These are phyloP conservation scores for Morbakka virulenta DNA, from an alignment of 30 jellyfish, hydroid and myxozoan genomes.

Conservation along the genomic window DNA sequence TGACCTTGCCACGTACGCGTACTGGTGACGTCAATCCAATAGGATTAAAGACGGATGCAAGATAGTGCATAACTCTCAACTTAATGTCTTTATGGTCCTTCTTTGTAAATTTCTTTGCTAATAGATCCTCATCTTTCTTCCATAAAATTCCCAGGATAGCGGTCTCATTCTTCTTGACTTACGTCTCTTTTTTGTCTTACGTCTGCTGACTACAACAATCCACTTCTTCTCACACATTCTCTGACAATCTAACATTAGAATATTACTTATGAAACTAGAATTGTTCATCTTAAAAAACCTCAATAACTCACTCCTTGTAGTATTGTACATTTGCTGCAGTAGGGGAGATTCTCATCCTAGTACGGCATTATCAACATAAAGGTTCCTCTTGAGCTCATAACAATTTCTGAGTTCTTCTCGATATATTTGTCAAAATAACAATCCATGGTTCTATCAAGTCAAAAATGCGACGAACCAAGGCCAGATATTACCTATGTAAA, in stretches of 20 bases:
- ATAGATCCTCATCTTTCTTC: conserved; percentile 54
- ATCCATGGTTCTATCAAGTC: conserved; percentile 40
- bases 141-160: conserved; percentile 58
- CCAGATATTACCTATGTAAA: conserved; percentile 64
- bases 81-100: conserved; percentile 5
- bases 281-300: conserved; percentile 33
- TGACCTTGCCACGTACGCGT: conserved; percentile 24
- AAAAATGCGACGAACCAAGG: conserved; percentile 43
- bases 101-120: conserved; percentile 40
- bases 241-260: conserved; percentile 29
- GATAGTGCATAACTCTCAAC: conserved; percentile 9
- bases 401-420: conserved; percentile 1
- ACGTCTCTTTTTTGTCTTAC: conserved; percentile 10
- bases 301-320: conserved; percentile 24
- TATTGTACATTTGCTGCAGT: neutral
- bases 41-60: conserved; percentile 55
- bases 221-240: neutral
- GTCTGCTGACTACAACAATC: conserved; percentile 34
- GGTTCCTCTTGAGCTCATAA: conserved; percentile 27
- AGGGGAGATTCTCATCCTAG: conserved; percentile 5
- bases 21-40: conserved; percentile 49
- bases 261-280: conserved; percentile 60
- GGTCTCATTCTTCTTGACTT: conserved; percentile 34
- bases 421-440: conserved; percentile 37
- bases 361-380: conserved; percentile 44